Evolutionary conservation across 1,140 invertebrate genomes (phyloP), one percentile per base, ranked within the genome.

Genomic region (Choristoneura fumiferana): DNA sequence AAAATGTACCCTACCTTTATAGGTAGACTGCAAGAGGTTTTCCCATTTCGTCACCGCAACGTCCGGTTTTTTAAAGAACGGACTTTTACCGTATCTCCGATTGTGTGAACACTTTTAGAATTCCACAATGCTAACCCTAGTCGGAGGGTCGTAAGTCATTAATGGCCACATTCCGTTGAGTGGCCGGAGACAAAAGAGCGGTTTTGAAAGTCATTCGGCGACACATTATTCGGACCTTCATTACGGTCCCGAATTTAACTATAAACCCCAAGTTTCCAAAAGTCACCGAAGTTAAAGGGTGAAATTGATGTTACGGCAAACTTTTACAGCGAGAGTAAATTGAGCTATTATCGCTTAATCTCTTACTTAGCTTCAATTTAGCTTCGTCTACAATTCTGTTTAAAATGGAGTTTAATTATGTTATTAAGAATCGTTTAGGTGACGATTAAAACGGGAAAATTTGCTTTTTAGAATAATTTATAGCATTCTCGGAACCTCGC

Each of bases 331-430:
- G 13, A 22, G n/a, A 49, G 43, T 49, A 49, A 49, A 49, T 49
- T 49, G 18, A 12, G 43, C 43, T 49, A 49, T 49, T 49, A 49
- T 33, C 43, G 43, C 43, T 22, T 49, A 49, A 49, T 29, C 43
- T 45, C 40, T 22, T 45, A 22, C 17, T 45, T 45, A 22, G 17
- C 8, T 15, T 9, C 18, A 45, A 45, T 45, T 18, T 45, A 10
- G 17, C 40, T 18, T 45, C 9, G 17, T 10, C 17, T 13, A 5
- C 18, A 1, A 10, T 10, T 49, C 29, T 22, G 22, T 49, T 33
- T 49, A 49, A 29, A 29, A 29, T n/a, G 43, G 4, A 1, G 1
- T 22, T 22, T 22, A 29, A 49, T 29, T 49, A 49, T 29, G 15
- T 45, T 17, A 22, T 45, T 45, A 18, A 15, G 18, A 45, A 9